Conservation (phyloP, 2,113 vertebrate species). For the Cebus imitator region DNA sequence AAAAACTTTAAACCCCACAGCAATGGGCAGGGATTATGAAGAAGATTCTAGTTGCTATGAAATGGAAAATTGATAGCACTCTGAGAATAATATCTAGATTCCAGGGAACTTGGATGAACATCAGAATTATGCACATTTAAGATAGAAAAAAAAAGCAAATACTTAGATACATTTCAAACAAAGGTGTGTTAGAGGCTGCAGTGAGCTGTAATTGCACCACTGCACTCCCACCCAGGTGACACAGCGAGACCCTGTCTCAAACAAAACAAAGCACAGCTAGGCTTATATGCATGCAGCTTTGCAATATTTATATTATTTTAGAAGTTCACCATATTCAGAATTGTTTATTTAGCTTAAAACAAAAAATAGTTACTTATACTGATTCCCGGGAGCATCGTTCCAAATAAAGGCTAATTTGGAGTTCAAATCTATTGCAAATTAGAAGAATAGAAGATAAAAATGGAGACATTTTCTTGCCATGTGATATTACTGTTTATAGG, state of each 20-base stretch:
- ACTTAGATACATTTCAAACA: background rate
- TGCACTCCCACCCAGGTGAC: no score
- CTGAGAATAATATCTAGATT: background rate
- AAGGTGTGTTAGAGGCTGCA: background rate
- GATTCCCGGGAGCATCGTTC: background rate
- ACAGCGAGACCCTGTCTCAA: no score
- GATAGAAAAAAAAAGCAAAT: background rate
- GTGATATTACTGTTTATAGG: background rate
- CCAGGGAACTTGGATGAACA: background rate
- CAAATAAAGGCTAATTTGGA: background rate
- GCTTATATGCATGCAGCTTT: background rate
- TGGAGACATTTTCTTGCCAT: background rate
- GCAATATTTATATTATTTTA: constrained; percentile 8
- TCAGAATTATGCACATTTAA: background rate
- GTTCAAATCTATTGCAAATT: background rate
- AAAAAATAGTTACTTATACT: background rate
- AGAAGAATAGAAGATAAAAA: constrained; percentile 12
- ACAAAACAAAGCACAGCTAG: no score
- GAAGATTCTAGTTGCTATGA: background rate
- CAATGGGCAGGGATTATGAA: background rate
- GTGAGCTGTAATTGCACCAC: no score
- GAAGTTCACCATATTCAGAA: background rate
- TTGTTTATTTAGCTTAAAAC: background rate
- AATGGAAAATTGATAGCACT: background rate
- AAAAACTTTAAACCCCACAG: background rate